Evolutionary conservation across 2,888 invertebrate genomes (phyloP).

Genomic region (Pomacea canaliculata): DNA sequence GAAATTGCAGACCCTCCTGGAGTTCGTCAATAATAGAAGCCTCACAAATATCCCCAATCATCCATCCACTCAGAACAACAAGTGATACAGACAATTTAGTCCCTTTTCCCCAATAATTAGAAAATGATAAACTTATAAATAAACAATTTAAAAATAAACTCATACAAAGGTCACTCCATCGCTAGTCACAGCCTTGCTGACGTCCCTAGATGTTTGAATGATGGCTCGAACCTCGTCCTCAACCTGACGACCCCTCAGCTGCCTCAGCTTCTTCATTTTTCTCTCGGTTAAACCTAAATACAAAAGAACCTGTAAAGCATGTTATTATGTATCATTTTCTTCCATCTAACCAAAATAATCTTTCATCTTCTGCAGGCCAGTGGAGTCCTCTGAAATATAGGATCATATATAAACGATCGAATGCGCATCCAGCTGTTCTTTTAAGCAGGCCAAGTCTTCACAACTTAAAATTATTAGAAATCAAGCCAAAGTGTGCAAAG

Average conservation of each 20-base stretch:
- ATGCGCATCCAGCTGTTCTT: too few species aligned
- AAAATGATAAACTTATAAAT: background rate
- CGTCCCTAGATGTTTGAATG: conserved; percentile 5
- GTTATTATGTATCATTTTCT: background rate
- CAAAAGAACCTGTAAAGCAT: too few species aligned
- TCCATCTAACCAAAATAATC: too few species aligned
- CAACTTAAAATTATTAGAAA: too few species aligned
- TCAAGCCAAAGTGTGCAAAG: too few species aligned
- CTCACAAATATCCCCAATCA: background rate
- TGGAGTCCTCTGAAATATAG: too few species aligned
- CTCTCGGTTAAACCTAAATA: conserved; percentile 21
- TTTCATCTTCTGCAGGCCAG: too few species aligned
- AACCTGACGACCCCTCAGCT: conserved; percentile 31
- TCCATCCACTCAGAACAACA: background rate
- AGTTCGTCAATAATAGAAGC: too few species aligned
- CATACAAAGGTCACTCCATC: conserved; percentile 23
- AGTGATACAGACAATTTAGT: background rate
- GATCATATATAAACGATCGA: too few species aligned
- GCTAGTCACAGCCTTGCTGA: conserved; percentile 1
- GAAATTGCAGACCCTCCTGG: too few species aligned
- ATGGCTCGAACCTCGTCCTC: conserved; percentile 28
- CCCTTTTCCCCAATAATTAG: background rate
- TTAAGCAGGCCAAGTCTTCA: too few species aligned
- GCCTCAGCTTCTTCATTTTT: conserved; percentile 29
- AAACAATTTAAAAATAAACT: background rate